Evolutionary conservation across 2,797 vertebrate genomes (phyloP).

Genomic region (Nasua narica): DNA sequence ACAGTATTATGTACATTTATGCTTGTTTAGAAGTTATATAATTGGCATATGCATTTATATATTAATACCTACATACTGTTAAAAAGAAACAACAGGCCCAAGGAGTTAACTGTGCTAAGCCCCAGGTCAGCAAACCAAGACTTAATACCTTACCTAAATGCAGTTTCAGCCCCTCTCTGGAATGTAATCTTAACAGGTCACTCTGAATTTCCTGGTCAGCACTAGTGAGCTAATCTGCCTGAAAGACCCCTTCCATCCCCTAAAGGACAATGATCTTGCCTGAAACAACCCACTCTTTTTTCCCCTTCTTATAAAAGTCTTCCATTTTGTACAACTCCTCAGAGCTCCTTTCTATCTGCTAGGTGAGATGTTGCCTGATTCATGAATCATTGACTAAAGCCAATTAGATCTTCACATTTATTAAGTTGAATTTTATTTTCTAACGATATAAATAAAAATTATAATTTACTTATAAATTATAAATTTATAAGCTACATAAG

Average conservation of each 20-base stretch:
- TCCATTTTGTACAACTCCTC: not conserved
- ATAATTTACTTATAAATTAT: not conserved
- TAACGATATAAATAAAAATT: not conserved
- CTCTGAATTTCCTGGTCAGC: not conserved
- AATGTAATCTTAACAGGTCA: not conserved
- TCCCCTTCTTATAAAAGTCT: not conserved
- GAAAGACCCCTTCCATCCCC: not conserved
- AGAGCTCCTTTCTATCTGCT: not conserved
- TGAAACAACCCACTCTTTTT: not conserved
- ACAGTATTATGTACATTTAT: not conserved
- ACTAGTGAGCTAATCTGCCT: not conserved
- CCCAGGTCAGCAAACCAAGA: not conserved
- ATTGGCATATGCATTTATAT: not conserved
- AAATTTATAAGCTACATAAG: not conserved
- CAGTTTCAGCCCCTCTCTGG: not conserved
- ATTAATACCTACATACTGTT: not conserved
- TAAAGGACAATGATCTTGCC: not conserved
- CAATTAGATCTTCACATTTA: not conserved
- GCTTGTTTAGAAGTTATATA: not conserved
- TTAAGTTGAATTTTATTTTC: not conserved
- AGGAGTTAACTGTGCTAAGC: not conserved
- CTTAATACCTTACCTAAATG: not conserved
- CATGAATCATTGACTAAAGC: not conserved
- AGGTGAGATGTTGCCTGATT: not conserved
- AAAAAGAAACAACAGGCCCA: not conserved